These are phyloP conservation scores for Penaeus chinensis DNA, from an alignment of 1,140 invertebrate genomes.

Conservation along the genomic window DNA sequence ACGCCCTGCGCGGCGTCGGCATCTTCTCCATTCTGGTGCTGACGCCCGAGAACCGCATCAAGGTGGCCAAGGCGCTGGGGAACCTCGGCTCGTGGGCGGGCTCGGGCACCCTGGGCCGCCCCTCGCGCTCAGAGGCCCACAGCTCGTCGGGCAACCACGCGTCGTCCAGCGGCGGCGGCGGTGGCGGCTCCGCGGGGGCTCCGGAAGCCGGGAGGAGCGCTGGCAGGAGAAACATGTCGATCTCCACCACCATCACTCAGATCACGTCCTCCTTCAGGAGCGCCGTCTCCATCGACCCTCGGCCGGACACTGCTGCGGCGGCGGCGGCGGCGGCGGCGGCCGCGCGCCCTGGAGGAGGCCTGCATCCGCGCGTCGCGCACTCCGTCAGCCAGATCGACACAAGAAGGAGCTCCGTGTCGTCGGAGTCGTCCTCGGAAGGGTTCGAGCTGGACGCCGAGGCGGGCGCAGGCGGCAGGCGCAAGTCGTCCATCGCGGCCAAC, in stretches of 20 bases:
- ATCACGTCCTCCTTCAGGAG: constrained; percentile 48
- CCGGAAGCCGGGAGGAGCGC: constrained; percentile 5
- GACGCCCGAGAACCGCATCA: constrained; percentile 44
- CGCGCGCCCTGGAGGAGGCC: neutral
- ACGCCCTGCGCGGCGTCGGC: constrained; percentile 58
- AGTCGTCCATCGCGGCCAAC: constrained; percentile 43
- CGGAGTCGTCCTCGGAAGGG: constrained; percentile 54
- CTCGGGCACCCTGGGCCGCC: neutral
- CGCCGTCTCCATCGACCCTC: constrained; percentile 34
- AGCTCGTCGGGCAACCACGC: constrained; percentile 31
- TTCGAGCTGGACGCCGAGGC: constrained; percentile 39
- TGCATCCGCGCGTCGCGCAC: constrained; percentile 48
- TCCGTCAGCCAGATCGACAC: constrained; percentile 61
- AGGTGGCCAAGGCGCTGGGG: constrained; percentile 31
- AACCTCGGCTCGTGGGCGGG: constrained; percentile 28
- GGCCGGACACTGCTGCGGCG: constrained; percentile 18
- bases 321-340: neutral
- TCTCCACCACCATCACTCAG: constrained; percentile 58
- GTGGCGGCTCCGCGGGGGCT: neutral
- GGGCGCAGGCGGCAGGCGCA: constrained; percentile 30
- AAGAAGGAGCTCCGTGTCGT: constrained; percentile 40
- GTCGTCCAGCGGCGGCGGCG: constrained; percentile 11
- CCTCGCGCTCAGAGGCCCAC: constrained; percentile 1
- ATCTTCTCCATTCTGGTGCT: constrained; percentile 62
- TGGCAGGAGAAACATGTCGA: constrained; percentile 53